phyloP scores from a whole-genome alignment of 1,140 invertebrate species.

The Halotydeus destructor region DNA sequence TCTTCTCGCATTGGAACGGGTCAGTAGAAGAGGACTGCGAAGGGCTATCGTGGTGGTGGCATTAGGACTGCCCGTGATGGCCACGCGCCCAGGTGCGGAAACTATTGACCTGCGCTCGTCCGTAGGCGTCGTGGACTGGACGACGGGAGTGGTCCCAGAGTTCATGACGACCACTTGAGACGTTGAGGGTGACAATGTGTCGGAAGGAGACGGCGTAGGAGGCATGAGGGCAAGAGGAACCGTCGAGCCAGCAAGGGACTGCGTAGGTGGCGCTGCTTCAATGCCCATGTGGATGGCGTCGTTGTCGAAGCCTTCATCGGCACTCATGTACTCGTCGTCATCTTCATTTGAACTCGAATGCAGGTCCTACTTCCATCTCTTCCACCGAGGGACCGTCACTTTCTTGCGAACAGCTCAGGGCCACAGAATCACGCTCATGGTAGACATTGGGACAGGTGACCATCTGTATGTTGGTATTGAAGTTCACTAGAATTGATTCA shows the following conservation, averaged over 20 bases:
- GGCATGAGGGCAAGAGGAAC: slow-evolving; percentile 3
- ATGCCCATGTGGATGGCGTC: not conserved
- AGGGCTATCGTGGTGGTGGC: too few relatives aligned
- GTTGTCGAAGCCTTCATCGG: slow-evolving; percentile 3
- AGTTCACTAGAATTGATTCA: slow-evolving; percentile 53
- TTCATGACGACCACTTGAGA: not conserved
- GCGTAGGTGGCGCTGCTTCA: not conserved
- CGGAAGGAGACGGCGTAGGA: not conserved
- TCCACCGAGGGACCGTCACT: not conserved
- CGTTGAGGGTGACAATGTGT: not conserved
- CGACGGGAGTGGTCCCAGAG: too few relatives aligned
- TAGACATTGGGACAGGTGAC: slow-evolving; percentile 26
- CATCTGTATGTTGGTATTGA: slow-evolving; percentile 43
- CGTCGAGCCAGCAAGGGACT: not conserved
- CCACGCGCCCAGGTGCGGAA: not conserved
- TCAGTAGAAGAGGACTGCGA: too few relatives aligned
- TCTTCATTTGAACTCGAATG: not conserved
- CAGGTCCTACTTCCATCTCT: slow-evolving; percentile 3
- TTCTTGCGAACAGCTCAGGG: not conserved
- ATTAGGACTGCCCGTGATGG: too few relatives aligned
- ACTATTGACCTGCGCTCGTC: not conserved
- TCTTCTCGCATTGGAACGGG: too few relatives aligned
- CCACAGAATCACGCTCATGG: not conserved
- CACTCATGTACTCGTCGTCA: slow-evolving; percentile 8
- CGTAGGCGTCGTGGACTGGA: not conserved